Evolutionary conservation across 2,113 vertebrate genomes (phyloP).

Genomic region (Mus pahari): DNA sequence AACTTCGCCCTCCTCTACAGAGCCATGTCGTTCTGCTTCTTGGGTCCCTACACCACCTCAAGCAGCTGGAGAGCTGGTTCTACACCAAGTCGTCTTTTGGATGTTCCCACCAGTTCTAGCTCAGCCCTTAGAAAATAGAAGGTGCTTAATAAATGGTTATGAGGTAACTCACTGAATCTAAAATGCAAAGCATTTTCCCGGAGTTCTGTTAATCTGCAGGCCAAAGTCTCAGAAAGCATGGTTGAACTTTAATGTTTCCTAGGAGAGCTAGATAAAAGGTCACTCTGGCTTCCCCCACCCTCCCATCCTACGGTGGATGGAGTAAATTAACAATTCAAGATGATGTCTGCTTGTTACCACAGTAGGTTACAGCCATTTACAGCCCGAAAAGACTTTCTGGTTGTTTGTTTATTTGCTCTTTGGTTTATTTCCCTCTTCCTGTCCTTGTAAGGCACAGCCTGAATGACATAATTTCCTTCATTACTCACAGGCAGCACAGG

Average conservation of each 20-base stretch:
- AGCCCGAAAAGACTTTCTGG: not conserved
- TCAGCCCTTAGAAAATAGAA: not conserved
- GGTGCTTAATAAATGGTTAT: not conserved
- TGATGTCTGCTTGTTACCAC: not conserved
- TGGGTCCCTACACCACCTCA: not conserved
- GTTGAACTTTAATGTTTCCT: not conserved
- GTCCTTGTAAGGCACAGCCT: not conserved
- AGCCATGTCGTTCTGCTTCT: not conserved
- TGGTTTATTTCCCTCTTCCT: slow-evolving; percentile 21
- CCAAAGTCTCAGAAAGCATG: slow-evolving; percentile 12
- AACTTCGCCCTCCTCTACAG: not conserved
- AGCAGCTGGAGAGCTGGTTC: not conserved
- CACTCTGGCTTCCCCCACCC: not conserved
- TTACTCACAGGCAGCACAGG: not conserved
- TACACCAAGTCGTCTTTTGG: not conserved
- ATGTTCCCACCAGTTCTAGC: not conserved
- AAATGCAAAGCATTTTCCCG: not conserved
- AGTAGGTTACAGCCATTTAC: not conserved
- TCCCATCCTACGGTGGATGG: not conserved
- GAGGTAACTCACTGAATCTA: not conserved
- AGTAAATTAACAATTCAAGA: not conserved
- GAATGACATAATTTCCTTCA: slow-evolving; percentile 4
- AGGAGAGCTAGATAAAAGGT: not conserved
- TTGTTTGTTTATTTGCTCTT: slow-evolving; percentile 29
- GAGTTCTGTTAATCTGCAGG: not conserved